Evolutionary conservation across 2,113 vertebrate genomes (phyloP).

Genomic region (Oncorhynchus mykiss): DNA sequence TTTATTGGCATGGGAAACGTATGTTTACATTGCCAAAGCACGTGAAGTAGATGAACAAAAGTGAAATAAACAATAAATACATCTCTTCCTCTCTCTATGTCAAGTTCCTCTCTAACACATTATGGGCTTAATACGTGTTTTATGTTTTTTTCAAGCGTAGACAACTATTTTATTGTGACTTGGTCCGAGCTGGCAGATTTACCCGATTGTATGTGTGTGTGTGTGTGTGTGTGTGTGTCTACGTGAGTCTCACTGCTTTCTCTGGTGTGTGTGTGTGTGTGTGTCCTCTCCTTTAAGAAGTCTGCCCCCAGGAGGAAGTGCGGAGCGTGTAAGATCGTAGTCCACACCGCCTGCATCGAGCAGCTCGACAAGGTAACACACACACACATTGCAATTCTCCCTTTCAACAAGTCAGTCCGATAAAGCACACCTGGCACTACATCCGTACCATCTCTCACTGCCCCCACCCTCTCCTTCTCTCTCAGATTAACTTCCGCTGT

Average conservation of each 20-base stretch:
- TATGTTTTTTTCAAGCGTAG: no score
- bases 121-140: not conserved
- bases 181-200: not conserved
- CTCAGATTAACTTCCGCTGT: slow-evolving; percentile 96
- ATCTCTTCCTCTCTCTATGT: not conserved
- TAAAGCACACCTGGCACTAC: not conserved
- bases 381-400: not conserved
- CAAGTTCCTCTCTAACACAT: not conserved
- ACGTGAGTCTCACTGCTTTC: slow-evolving; percentile 35
- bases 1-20: no score
- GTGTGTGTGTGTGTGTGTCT: slow-evolving; percentile 4
- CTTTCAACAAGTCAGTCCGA: not conserved
- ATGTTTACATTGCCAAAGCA: no score
- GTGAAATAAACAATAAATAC: no score
- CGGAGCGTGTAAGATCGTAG: slow-evolving; percentile 95
- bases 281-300: slow-evolving; percentile 81
- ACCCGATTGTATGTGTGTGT: not conserved
- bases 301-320: slow-evolving; percentile 94
- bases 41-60: no score
- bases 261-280: slow-evolving; percentile 29
- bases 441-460: not conserved
- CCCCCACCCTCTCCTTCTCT: slow-evolving; percentile 36
- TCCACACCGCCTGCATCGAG: slow-evolving; percentile 92
- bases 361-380: slow-evolving; percentile 89
- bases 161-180: no score